Evolutionary conservation across 2,888 invertebrate species (phyloP).

Genomic region (Phaonia tiefii): DNA sequence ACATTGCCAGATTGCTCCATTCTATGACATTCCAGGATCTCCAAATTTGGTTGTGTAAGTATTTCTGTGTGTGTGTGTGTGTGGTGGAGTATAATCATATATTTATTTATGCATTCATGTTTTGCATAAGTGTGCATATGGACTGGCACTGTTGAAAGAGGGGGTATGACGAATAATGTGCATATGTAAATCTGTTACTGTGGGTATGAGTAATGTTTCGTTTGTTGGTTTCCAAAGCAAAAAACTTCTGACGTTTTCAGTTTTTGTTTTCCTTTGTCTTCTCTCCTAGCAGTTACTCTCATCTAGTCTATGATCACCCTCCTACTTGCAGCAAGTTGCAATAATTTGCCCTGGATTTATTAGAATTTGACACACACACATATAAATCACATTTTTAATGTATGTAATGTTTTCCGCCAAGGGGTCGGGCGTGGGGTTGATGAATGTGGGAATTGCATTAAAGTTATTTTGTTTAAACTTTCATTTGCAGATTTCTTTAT

Average conservation of each 20-base stretch:
- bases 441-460: conserved; percentile 12
- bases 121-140: conserved; percentile 20
- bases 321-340: neutral
- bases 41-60: neutral
- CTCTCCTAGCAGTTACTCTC: neutral
- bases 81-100: neutral
- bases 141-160: neutral
- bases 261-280: conserved; percentile 1
- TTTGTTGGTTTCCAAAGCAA: conserved; percentile 33
- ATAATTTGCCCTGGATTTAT: conserved; percentile 23
- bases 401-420: no score
- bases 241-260: conserved; percentile 43
- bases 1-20: neutral
- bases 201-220: conserved; percentile 27
- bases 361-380: conserved; percentile 30
- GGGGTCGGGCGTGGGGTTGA: neutral
- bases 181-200: neutral
- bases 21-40: neutral
- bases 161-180: neutral
- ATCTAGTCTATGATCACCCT: no score
- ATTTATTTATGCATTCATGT: conserved; percentile 29
- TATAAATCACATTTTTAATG: conserved; percentile 16
- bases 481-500: neutral
- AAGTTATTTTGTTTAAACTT: conserved; percentile 2
- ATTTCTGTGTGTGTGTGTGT: neutral